Evolutionary conservation across 92 coral and sea anemone genomes (phyloP).

Genomic region (Parazoanthus darwini): DNA sequence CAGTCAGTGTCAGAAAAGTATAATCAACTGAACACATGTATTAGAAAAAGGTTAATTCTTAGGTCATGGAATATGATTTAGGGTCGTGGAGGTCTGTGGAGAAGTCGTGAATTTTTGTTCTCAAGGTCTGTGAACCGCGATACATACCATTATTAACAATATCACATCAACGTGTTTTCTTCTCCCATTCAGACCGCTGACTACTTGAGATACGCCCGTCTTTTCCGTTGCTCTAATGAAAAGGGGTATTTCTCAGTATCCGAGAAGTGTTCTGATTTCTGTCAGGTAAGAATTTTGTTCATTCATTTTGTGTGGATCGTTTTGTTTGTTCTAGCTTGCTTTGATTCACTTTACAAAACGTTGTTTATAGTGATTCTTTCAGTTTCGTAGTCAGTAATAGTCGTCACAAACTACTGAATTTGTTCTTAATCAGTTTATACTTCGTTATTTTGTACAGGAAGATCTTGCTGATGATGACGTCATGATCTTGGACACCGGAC

Average conservation of each 20-base stretch:
- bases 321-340: not conserved
- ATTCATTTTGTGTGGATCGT: not conserved
- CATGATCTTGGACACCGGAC: conserved; percentile 96
- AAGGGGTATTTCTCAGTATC: conserved; percentile 96
- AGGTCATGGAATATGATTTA: no score
- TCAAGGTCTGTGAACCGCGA: not conserved
- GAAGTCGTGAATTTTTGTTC: not conserved
- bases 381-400: no score
- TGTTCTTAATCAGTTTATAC: not conserved
- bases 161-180: not conserved
- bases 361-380: not conserved
- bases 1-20: no score
- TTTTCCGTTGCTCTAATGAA: conserved; percentile 97
- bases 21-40: no score
- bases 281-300: conserved; percentile 73
- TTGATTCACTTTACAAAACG: not conserved
- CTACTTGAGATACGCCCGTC: conserved; percentile 83
- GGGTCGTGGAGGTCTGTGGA: no score
- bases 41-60: no score
- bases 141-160: no score
- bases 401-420: not conserved
- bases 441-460: conserved; percentile 57
- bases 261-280: conserved; percentile 97
- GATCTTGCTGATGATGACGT: conserved; percentile 94
- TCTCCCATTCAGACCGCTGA: conserved; percentile 73